A percentile compares a stretch with the other conserved stretches of the same genome.
Evolutionary conservation across 2,797 vertebrate species (phyloP).

Genomic region (Mus spretus): DNA sequence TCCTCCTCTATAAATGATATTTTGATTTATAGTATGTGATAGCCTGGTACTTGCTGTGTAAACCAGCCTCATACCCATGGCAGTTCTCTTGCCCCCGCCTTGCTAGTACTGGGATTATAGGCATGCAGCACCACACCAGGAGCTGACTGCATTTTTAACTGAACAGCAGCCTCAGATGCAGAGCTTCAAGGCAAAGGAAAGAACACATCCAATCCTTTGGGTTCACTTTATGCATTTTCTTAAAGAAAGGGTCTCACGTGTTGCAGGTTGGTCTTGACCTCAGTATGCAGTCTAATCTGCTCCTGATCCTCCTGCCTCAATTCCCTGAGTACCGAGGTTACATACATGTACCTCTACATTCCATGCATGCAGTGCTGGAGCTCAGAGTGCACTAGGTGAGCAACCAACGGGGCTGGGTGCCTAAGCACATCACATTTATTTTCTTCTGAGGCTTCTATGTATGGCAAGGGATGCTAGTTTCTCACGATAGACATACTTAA

Average conservation of each 20-base stretch:
- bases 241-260: not conserved
- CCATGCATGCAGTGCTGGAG: too few species aligned
- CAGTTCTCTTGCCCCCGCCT: too few species aligned
- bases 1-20: too few species aligned
- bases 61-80: not conserved
- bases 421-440: not conserved
- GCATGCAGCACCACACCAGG: not conserved
- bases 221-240: not conserved
- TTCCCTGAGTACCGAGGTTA: not conserved
- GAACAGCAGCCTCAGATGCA: not conserved
- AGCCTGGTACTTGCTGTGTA: not conserved
- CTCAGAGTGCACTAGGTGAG: too few species aligned
- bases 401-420: too few species aligned
- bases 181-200: not conserved
- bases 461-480: not conserved
- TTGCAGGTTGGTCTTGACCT: not conserved
- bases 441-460: conserved; percentile 1
- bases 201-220: not conserved
- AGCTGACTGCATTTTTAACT: not conserved
- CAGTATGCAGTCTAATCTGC: not conserved
- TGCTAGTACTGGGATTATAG: not conserved
- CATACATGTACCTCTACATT: too few species aligned
- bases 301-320: not conserved
- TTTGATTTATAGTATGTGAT: not conserved
- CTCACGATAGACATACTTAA: not conserved